Evolutionary conservation across 2,113 vertebrate genomes (phyloP).

Genomic region (Thermophis baileyi): DNA sequence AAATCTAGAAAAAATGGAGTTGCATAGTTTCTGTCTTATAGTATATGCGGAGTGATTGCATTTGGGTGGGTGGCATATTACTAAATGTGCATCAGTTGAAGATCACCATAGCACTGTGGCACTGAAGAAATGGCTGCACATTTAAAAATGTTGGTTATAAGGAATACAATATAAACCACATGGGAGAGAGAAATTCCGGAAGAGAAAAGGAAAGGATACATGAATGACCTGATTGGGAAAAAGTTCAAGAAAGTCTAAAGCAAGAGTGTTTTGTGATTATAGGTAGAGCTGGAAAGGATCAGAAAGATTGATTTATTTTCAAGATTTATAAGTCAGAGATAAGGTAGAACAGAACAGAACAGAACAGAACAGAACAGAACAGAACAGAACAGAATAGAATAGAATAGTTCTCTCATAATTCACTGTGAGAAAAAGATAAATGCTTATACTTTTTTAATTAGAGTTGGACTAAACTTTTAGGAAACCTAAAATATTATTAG

Average conservation of each 20-base stretch:
- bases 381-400: no score
- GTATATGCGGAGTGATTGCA: no score
- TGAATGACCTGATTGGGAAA: not conserved
- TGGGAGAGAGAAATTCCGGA: not conserved
- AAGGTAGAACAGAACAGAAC: no score
- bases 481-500: not conserved
- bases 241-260: not conserved
- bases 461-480: not conserved
- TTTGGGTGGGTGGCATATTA: not conserved
- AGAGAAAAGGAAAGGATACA: not conserved
- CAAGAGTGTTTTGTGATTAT: no score
- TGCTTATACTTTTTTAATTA: not conserved
- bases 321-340: no score
- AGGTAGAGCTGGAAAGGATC: no score
- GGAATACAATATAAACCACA: not conserved
- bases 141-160: not conserved
- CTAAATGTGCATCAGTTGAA: not conserved
- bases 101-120: not conserved
- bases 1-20: not conserved
- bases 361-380: no score
- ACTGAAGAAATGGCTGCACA: not conserved
- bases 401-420: not conserved
- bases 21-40: not conserved
- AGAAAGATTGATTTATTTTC: no score
- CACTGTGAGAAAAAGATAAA: not conserved